A percentile compares a stretch with the other conserved stretches of the same genome.
Conservation (phyloP, 2,888 invertebrate genomes). For the Hyposoter dolosus region DNA sequence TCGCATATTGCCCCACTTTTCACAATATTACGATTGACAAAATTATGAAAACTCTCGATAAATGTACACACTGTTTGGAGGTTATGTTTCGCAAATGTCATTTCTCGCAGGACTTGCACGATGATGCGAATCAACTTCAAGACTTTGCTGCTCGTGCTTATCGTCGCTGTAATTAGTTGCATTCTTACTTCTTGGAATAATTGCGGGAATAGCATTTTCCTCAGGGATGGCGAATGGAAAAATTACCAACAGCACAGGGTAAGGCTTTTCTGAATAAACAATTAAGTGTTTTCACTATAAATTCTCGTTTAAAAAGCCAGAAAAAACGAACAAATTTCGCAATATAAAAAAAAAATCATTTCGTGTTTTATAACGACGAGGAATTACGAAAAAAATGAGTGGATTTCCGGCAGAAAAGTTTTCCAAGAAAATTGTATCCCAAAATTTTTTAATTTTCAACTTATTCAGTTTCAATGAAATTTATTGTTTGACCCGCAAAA, state of each 20-base stretch:
- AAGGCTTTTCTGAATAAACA: conserved; percentile 21
- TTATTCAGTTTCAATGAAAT: not conserved
- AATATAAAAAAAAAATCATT: not conserved
- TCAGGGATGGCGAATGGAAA: conserved; percentile 81
- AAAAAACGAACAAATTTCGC: not conserved
- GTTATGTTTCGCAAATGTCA: conserved; percentile 8
- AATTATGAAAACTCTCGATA: not conserved
- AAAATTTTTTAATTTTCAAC: not conserved
- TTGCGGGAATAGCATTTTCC: conserved; percentile 88
- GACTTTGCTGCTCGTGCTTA: conserved; percentile 87
- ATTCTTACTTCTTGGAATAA: conserved; percentile 91
- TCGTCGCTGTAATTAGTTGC: conserved; percentile 87
- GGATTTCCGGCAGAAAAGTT: not conserved
- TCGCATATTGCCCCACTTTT: not conserved
- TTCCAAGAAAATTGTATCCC: not conserved
- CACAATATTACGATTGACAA: not conserved
- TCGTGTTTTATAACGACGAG: not conserved
- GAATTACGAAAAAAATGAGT: not conserved
- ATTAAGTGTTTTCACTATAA: not conserved
- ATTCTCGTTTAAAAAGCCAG: not conserved
- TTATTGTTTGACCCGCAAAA: not conserved
- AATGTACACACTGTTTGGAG: not conserved
- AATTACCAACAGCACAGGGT: conserved; percentile 81
- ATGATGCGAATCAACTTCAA: conserved; percentile 93
- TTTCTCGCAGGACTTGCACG: conserved; percentile 85